These are phyloP conservation scores for Gymnothorax reevesii DNA, from an alignment of 2,797 vertebrate species.

Conservation along the genomic window DNA sequence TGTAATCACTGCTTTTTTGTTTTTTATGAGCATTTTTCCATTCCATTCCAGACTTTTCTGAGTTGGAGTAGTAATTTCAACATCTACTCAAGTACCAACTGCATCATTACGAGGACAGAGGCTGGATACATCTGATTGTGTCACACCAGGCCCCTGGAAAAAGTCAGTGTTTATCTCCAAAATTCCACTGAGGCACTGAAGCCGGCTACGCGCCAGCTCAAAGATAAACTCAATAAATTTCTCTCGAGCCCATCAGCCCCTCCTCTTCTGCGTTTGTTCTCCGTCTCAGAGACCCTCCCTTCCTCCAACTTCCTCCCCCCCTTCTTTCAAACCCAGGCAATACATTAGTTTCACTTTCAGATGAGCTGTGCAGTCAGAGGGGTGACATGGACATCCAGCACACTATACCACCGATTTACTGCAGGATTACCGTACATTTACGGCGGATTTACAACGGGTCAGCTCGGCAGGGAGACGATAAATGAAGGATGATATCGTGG, in stretches of 20 bases:
- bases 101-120: too few species aligned
- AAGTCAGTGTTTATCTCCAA: neutral
- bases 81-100: too few species aligned
- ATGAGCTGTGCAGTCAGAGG: neutral
- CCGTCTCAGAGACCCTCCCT: neutral
- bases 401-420: neutral
- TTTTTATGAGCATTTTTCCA: too few species aligned
- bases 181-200: neutral
- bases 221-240: neutral
- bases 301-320: neutral
- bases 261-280: neutral
- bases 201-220: neutral
- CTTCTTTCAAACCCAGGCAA: neutral
- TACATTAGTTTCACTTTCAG: slow-evolving; percentile 30
- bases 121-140: too few species aligned
- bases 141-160: too few species aligned
- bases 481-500: neutral
- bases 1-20: too few species aligned
- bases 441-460: neutral
- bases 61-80: too few species aligned
- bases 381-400: neutral
- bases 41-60: too few species aligned
- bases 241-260: neutral
- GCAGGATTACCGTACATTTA: neutral
- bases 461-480: neutral